phyloP scores from a whole-genome alignment of 1,140 invertebrate species.

The Paracyclopina nana region DNA sequence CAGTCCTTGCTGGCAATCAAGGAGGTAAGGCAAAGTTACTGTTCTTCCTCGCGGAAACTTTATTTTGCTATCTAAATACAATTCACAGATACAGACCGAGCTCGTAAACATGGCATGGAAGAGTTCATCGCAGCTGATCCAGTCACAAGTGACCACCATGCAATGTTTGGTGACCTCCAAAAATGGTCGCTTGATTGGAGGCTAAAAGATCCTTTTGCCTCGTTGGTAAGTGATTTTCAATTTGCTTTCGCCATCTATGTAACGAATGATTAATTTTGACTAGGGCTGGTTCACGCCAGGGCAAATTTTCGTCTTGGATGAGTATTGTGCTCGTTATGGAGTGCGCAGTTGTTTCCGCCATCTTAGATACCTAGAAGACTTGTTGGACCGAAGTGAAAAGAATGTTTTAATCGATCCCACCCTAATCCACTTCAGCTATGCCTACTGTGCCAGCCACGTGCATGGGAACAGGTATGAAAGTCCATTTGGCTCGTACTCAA shows the following conservation, averaged over 20 bases:
- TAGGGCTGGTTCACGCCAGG: constrained; percentile 98
- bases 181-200: constrained; percentile 82
- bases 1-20: constrained; percentile 67
- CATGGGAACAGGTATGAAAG: constrained; percentile 67
- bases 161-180: constrained; percentile 75
- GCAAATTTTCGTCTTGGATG: constrained; percentile 92
- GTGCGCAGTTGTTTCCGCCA: constrained; percentile 91
- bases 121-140: constrained; percentile 97
- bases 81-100: constrained; percentile 71
- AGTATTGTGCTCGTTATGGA: constrained; percentile 93
- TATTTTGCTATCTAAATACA: too few relatives aligned
- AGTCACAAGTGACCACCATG: constrained; percentile 83
- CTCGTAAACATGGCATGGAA: constrained; percentile 95
- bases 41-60: too few relatives aligned
- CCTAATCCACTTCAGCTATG: constrained; percentile 94
- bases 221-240: constrained; percentile 43
- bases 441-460: constrained; percentile 95
- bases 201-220: constrained; percentile 89
- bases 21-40: constrained; percentile 42
- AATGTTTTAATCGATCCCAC: constrained; percentile 93
- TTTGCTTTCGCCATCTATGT: too few relatives aligned
- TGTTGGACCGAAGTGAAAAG: constrained; percentile 84
- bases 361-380: constrained; percentile 82
- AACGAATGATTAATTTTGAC: too few relatives aligned
- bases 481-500: too few relatives aligned